Percentiles rank a stretch among this genome's conserved stretches.
Evolutionary conservation across 2,113 vertebrate species (phyloP).

Genomic region (Lophura nycthemera): DNA sequence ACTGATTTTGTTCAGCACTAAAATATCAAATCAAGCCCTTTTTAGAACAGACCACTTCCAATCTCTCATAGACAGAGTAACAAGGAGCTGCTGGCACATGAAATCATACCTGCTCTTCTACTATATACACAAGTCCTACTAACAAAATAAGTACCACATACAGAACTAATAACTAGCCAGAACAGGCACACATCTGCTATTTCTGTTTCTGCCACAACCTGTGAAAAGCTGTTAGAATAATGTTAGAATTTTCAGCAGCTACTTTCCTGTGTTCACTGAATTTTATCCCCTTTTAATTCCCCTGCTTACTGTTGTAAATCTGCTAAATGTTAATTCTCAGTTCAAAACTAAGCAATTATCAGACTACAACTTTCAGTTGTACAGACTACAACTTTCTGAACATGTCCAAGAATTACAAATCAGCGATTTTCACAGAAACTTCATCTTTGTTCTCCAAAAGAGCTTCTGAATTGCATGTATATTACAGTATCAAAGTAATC

Average conservation of each 20-base stretch:
- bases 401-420: background rate
- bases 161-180: background rate
- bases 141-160: background rate
- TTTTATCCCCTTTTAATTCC: background rate
- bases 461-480: background rate
- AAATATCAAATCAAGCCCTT: background rate
- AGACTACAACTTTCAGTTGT: background rate
- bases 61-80: background rate
- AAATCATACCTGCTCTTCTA: background rate
- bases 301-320: background rate
- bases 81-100: background rate
- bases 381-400: background rate
- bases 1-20: background rate
- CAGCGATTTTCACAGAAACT: background rate
- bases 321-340: background rate
- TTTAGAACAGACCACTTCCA: background rate
- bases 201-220: background rate
- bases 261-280: background rate
- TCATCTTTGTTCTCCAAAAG: background rate
- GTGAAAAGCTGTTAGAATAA: background rate
- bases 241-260: background rate
- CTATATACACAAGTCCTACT: background rate
- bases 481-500: background rate
- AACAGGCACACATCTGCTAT: background rate
- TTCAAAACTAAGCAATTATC: background rate